These are phyloP conservation scores for Latrodectus geometricus DNA, from an alignment of 1,140 invertebrate species.

Conservation along the genomic window DNA sequence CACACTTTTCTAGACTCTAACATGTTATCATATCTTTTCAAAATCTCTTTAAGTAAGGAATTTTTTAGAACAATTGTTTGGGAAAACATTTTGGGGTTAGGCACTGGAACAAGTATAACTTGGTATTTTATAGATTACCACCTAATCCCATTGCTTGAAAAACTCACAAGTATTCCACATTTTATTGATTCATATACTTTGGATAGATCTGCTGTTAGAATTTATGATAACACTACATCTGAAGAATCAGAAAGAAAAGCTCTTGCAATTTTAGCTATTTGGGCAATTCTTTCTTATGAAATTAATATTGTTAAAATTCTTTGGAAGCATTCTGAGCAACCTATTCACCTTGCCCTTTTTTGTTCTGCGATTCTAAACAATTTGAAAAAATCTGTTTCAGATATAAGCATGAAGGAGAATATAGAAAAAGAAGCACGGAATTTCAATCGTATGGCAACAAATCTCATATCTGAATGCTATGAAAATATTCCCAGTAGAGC, in stretches of 20 bases:
- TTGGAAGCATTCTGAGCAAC: slow-evolving; percentile 70
- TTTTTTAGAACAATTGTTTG: slow-evolving; percentile 68
- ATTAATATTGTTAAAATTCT: slow-evolving; percentile 68
- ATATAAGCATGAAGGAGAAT: slow-evolving; percentile 63
- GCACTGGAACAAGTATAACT: background rate
- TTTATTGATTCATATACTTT: slow-evolving; percentile 69
- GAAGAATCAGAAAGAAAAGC: slow-evolving; percentile 68
- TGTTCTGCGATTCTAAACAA: slow-evolving; percentile 65
- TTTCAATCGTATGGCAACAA: slow-evolving; percentile 69
- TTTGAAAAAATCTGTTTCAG: slow-evolving; percentile 63
- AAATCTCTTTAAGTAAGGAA: slow-evolving; percentile 67
- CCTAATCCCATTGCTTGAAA: slow-evolving; percentile 61
- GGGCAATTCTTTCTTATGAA: slow-evolving; percentile 67
- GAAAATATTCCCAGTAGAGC: slow-evolving; percentile 66
- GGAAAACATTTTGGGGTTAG: slow-evolving; percentile 66
- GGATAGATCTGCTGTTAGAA: slow-evolving; percentile 65
- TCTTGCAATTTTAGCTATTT: slow-evolving; percentile 64
- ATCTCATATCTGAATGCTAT: slow-evolving; percentile 67
- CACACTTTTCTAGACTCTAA: slow-evolving; percentile 67
- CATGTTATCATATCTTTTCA: slow-evolving; percentile 67
- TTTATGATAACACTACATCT: slow-evolving; percentile 65
- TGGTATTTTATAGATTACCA: slow-evolving; percentile 59
- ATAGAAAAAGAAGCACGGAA: slow-evolving; percentile 65
- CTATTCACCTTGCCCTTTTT: slow-evolving; percentile 69
- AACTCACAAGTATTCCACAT: slow-evolving; percentile 66